Evolutionary conservation across 1,140 invertebrate genomes (phyloP).

Genomic region (Calliphora vicina): DNA sequence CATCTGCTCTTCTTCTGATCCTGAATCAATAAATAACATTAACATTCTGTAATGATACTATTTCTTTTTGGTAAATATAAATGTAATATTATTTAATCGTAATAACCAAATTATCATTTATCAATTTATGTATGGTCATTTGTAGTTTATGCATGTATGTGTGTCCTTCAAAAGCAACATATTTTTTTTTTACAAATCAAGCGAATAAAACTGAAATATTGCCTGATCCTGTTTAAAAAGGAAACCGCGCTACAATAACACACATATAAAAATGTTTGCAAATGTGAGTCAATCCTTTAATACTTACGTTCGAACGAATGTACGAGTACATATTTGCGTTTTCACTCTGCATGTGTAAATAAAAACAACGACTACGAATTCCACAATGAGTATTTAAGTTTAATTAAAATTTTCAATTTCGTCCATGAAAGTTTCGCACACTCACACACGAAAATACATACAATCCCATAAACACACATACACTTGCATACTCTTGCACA

Average conservation of each 20-base stretch:
- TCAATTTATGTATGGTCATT: background rate
- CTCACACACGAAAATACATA: too few species aligned
- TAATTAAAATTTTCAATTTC: constrained; percentile 14
- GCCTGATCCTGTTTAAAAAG: background rate
- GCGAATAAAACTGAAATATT: background rate
- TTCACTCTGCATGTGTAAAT: background rate
- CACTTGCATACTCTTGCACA: background rate
- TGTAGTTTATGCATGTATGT: too few species aligned
- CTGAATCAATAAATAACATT: too few species aligned
- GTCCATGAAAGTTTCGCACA: background rate
- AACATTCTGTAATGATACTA: too few species aligned
- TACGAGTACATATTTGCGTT: background rate
- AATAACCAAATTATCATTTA: background rate
- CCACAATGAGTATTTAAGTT: constrained; percentile 16
- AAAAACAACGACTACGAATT: background rate
- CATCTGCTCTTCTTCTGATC: too few species aligned
- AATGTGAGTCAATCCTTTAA: background rate
- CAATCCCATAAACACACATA: background rate
- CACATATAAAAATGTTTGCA: background rate
- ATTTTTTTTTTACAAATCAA: background rate
- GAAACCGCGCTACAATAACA: background rate
- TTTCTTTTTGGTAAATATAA: too few species aligned
- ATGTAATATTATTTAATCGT: background rate
- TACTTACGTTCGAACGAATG: background rate
- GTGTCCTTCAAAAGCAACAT: background rate